Evolutionary conservation across 2,888 invertebrate species (phyloP).

Genomic region (Drosophila demipolita): DNA sequence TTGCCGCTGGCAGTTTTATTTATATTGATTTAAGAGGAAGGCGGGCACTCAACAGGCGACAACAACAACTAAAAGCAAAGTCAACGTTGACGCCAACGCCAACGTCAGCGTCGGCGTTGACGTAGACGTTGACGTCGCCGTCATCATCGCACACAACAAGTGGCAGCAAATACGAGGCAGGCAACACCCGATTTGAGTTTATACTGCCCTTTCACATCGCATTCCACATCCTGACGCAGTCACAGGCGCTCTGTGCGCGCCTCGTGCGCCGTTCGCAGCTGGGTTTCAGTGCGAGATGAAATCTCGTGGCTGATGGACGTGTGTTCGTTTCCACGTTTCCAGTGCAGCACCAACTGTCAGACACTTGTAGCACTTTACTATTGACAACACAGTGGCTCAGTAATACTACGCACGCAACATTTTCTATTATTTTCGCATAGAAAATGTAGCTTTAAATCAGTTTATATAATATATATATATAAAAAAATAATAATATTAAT

Average conservation of each 20-base stretch:
- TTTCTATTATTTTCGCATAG: conserved; percentile 22
- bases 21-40: conserved; percentile 38
- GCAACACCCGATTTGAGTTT: conserved; percentile 37
- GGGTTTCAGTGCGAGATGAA: conserved; percentile 85
- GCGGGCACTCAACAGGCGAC: conserved; percentile 53
- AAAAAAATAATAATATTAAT: conserved; percentile 1
- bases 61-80: conserved; percentile 10
- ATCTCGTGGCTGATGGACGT: conserved; percentile 86
- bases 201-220: conserved; percentile 44
- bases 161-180: conserved; percentile 54
- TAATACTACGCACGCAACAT: conserved; percentile 13
- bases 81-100: background rate
- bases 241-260: conserved; percentile 61
- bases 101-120: background rate
- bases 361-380: conserved; percentile 66
- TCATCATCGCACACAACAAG: conserved; percentile 60
- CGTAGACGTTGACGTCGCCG: conserved; percentile 1
- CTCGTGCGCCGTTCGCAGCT: conserved; percentile 71
- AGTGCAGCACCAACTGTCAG: conserved; percentile 58
- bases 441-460: conserved; percentile 49
- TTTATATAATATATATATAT: conserved; percentile 4
- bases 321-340: conserved; percentile 68
- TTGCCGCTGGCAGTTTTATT: conserved; percentile 74
- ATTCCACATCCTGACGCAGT: conserved; percentile 65
- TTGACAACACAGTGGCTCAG: conserved; percentile 24